Base-by-base conservation (phyloP, 2,797 vertebrate genomes). In the Euphonia xanthogaster region DNA sequence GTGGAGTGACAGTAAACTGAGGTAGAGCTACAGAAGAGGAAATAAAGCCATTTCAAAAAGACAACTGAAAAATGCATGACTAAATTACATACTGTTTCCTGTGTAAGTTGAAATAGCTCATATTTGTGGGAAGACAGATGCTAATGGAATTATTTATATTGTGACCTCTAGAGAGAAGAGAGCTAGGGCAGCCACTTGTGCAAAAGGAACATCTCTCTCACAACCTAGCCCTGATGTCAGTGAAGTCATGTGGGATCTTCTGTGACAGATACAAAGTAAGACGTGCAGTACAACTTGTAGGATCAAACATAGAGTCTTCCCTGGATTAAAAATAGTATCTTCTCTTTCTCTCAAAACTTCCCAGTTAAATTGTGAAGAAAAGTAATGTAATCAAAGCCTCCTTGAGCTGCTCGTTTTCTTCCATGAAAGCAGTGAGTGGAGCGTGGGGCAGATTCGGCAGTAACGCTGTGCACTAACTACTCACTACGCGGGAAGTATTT, bases 1-100 rank as follows among this genome's bases (percentile, higher is more conserved):
- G 98, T 24, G 99, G 99, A 0, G 98, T 98, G 92, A 99, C 98
- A 1, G 98, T 99, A 97, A 99, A 99, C 90, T 99, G 98, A 63
- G 99, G 99, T 51, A 98, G 96, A 19, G 99, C 99, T 99, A 94
- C 24, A 53, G 4, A 67, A 77, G 53, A 63, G 55, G 65, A 87
- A 84, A 94, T 6, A 48, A 61, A 74, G 25, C 10, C 2, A 9
- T 12, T 35, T 3, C 9, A 40, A 57, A 78, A 55, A 65, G 44
- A 23, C 11, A 39, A 23, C 9, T 51, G n/a, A 39, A 79, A 95
- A 92, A 80, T 19, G 19, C 9, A 39, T 1, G 0, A 70, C 28
- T 47, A 76, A 81, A 77, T 45, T 13, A 28, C 2, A 1, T 51
- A 57, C 8, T 5, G 2, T 74, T 89, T 65, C 58, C 62, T 66